A percentile compares a stretch with the other conserved stretches of the same genome.
phyloP scores from a whole-genome alignment of 2,888 invertebrate species.

The Antitype chi region DNA sequence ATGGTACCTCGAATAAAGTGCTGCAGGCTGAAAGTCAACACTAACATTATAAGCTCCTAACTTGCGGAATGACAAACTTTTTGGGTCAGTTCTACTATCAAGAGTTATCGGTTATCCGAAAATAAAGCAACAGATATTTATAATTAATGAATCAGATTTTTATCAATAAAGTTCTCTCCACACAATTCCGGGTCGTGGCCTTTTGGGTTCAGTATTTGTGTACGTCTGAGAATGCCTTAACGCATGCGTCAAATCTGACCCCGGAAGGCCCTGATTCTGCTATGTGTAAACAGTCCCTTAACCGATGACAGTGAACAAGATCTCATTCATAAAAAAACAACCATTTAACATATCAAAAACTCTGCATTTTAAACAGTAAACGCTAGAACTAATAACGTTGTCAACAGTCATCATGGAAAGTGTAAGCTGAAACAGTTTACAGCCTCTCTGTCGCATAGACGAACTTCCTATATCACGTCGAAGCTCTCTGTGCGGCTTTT shows the following conservation, averaged over 20 bases:
- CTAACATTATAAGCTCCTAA: conserved; percentile 2
- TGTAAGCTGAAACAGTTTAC: conserved; percentile 50
- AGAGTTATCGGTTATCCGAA: neutral
- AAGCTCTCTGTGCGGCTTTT: conserved; percentile 62
- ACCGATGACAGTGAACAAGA: neutral
- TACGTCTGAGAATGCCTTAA: neutral
- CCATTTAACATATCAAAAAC: neutral
- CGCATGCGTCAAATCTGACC: neutral
- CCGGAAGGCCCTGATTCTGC: neutral
- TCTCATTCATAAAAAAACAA: neutral
- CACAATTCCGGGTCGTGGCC: neutral
- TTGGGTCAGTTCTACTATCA: neutral
- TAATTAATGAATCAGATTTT: neutral
- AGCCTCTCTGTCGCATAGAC: conserved; percentile 57
- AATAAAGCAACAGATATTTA: neutral
- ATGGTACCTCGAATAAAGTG: neutral
- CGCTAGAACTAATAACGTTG: conserved; percentile 52
- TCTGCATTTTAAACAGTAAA: neutral
- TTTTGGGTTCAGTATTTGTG: neutral
- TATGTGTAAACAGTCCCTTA: neutral
- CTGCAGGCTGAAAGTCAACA: neutral
- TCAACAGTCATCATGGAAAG: conserved; percentile 60
- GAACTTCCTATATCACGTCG: conserved; percentile 62
- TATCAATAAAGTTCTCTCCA: neutral
- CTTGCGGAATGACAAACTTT: neutral